Evolutionary conservation across 2,797 vertebrate species (phyloP), one percentile per base, ranked within the genome.

Genomic region (Helostoma temminkii): DNA sequence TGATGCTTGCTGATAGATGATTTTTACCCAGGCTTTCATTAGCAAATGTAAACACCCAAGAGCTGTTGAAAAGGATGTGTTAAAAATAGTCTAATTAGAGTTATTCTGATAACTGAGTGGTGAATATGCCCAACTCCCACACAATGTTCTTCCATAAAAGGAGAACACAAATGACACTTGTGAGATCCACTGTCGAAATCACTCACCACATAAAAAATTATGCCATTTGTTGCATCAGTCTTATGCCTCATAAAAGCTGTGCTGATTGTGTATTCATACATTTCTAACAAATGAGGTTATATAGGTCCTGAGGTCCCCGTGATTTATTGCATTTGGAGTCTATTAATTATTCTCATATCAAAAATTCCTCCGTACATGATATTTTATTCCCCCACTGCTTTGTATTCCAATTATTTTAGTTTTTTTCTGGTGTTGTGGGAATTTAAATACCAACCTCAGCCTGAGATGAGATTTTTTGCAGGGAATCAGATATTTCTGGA

Each of bases 71-170:
- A 83, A 77, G 75, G 82, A 83, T 73, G 81, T 78, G 84, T 91
- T 93, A 93, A 93, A 93, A 93, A 93, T 93, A 93, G 87, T 81
- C 89, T 85, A 91, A 93, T 94, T 92, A 93, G 87, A 87, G 82
- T 88, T 82, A 89, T 91, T 89, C 82, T 83, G 76, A 86, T 91
- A 82, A 82, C 82, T 60, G 73, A 79, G 78, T 85, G 71, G 71
- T 83, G 88, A 89, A 89, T 82, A 71, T 86, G 81, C 76, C 85
- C 49, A 28, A 77, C 85, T 87, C 87, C 84, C 86, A 86, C 88
- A 73, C 80, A 76, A 46, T 88, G 74, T 74, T 86, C 73, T 62
- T 76, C 70, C 76, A 80, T 71, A 81, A 78, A 79, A 79, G 66
- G 53, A 79, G 53, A 76, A 64, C 74, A 85, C 43, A 64, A 67